Percentiles rank a stretch among this genome's conserved stretches.
Conservation (phyloP, 2,888 invertebrate genomes). For the Proisotoma minuta region DNA sequence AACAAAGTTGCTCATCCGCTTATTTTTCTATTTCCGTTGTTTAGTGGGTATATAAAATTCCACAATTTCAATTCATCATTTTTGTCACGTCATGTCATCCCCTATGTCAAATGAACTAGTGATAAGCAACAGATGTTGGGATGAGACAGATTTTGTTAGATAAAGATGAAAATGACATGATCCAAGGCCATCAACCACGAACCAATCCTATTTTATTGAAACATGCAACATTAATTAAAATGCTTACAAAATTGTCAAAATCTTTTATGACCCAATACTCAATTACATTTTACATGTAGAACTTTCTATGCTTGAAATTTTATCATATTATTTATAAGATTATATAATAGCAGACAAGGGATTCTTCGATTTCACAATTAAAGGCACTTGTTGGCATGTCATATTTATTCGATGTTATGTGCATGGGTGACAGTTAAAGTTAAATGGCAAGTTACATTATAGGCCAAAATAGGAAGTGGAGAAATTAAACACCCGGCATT, state of each 20-base stretch:
- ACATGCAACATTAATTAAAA: conserved; percentile 4
- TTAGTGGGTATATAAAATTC: too few relatives aligned
- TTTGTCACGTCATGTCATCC: too few relatives aligned
- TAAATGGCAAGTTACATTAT: not conserved
- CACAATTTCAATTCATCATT: too few relatives aligned
- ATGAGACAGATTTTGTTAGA: not conserved
- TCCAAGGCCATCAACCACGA: not conserved
- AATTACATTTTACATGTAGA: too few relatives aligned
- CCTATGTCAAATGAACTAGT: too few relatives aligned
- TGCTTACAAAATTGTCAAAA: not conserved
- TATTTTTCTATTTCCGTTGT: not conserved
- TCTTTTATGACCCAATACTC: not conserved
- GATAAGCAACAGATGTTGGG: conserved; percentile 3
- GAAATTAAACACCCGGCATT: conserved; percentile 15
- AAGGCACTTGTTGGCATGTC: not conserved
- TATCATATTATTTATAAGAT: too few relatives aligned
- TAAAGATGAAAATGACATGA: not conserved
- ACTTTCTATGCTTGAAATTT: too few relatives aligned
- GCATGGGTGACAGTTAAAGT: conserved; percentile 6
- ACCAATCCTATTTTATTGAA: not conserved
- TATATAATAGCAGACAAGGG: not conserved
- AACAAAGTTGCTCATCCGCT: not conserved
- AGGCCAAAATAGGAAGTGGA: conserved; percentile 5
- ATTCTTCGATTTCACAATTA: not conserved
- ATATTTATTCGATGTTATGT: not conserved